These are phyloP conservation scores for Emydocephalus ijimae DNA, from an alignment of 2,113 vertebrate species.

Conservation along the genomic window DNA sequence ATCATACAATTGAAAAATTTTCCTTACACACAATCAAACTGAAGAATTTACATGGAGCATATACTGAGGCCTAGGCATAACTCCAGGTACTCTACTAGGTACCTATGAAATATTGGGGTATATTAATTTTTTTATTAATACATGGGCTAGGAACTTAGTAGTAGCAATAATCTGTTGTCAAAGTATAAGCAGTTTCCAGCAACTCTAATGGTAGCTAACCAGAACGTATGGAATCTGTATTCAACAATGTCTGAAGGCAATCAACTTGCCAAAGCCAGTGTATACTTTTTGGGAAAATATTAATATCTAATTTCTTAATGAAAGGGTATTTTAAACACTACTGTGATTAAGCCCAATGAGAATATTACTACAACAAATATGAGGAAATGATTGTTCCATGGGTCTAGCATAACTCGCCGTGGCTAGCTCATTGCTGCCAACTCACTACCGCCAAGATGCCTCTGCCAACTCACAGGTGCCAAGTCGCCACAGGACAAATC, in stretches of 20 bases:
- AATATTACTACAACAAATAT: neutral
- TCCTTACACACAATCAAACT: neutral
- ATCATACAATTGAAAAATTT: neutral
- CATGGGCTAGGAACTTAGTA: neutral
- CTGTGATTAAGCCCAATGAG: neutral
- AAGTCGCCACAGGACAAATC: neutral
- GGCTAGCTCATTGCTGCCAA: neutral
- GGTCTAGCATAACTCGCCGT: neutral
- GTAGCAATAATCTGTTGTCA: neutral
- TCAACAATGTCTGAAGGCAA: neutral
- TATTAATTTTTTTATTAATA: neutral
- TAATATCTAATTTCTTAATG: conserved; percentile 1
- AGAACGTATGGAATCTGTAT: neutral
- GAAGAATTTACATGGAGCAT: neutral
- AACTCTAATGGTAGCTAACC: neutral
- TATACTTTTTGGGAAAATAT: neutral
- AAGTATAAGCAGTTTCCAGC: neutral
- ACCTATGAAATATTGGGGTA: neutral
- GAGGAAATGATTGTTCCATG: neutral
- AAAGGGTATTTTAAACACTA: neutral
- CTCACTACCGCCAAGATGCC: neutral
- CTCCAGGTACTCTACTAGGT: neutral
- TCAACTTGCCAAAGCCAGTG: neutral
- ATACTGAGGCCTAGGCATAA: neutral
- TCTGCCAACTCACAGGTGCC: neutral